Evolutionary conservation across 2,113 vertebrate genomes (phyloP).

Genomic region (Daubentonia madagascariensis): DNA sequence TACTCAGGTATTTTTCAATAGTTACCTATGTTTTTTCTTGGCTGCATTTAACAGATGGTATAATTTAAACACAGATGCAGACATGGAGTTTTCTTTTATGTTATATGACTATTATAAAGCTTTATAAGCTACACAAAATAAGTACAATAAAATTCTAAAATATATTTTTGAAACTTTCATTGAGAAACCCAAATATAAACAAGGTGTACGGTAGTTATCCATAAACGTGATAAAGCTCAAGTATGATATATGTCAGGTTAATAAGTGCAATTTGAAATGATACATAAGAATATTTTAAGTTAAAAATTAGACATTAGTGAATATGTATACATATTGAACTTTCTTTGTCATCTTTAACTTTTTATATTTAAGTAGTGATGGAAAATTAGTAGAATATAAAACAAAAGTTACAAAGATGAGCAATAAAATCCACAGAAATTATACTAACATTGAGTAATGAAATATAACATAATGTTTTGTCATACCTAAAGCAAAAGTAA

Average conservation of each 20-base stretch:
- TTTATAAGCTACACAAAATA: not conserved
- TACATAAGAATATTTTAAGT: not conserved
- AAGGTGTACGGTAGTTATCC: not conserved
- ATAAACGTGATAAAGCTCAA: not conserved
- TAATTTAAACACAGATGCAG: not conserved
- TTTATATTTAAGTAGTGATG: not conserved
- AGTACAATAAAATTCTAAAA: not conserved
- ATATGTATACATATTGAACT: not conserved
- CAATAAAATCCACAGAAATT: not conserved
- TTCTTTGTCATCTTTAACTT: not conserved
- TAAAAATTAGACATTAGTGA: not conserved
- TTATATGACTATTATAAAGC: not conserved
- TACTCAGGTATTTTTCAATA: not conserved
- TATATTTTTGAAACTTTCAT: not conserved
- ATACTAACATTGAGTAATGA: not conserved
- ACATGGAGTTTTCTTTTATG: not conserved
- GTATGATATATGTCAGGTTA: not conserved
- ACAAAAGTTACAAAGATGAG: not conserved
- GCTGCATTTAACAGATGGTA: not conserved
- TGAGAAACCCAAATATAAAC: not conserved
- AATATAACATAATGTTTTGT: not conserved
- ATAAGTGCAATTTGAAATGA: not conserved
- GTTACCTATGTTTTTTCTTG: not conserved
- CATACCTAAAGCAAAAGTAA: not conserved
- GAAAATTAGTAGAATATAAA: not conserved